Percentiles rank a stretch among this genome's conserved stretches.
phyloP scores from a whole-genome alignment of 2,888 invertebrate genomes.

The Agriopis leucophaearia region DNA sequence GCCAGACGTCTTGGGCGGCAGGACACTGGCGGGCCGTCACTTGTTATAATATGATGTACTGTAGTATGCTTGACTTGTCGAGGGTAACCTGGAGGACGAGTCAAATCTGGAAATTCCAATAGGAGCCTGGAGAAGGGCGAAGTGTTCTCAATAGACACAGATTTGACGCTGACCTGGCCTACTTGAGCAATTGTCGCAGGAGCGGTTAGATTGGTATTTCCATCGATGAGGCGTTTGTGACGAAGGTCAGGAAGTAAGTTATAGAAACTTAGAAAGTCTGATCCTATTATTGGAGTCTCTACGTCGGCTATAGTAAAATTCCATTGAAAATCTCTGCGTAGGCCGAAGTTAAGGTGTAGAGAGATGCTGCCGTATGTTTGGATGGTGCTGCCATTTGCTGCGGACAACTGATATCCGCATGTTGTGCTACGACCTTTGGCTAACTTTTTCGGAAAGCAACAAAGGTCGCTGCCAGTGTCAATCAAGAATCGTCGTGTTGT shows the following conservation, averaged over 20 bases:
- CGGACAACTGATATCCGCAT: neutral
- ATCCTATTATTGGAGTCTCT: too few species aligned
- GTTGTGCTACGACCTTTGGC: neutral
- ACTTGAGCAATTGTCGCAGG: neutral
- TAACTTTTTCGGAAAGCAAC: neutral
- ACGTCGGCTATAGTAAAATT: too few species aligned
- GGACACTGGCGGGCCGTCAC: neutral
- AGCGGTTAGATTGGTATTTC: too few species aligned
- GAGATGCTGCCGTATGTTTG: neutral
- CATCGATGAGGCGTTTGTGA: too few species aligned
- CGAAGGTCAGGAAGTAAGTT: too few species aligned
- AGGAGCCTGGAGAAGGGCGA: neutral
- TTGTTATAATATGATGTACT: neutral
- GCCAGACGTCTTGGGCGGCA: neutral
- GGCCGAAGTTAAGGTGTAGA: too few species aligned
- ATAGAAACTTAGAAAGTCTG: too few species aligned
- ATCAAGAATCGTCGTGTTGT: neutral
- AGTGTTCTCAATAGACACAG: neutral
- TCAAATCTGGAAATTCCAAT: neutral
- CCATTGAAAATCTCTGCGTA: too few species aligned
- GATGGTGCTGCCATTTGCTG: neutral
- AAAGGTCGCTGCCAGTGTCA: neutral
- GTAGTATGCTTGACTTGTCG: neutral
- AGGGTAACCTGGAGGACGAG: neutral
- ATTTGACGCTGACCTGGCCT: neutral